Conservation (phyloP, 2,888 invertebrate species). For the Empis livida region DNA sequence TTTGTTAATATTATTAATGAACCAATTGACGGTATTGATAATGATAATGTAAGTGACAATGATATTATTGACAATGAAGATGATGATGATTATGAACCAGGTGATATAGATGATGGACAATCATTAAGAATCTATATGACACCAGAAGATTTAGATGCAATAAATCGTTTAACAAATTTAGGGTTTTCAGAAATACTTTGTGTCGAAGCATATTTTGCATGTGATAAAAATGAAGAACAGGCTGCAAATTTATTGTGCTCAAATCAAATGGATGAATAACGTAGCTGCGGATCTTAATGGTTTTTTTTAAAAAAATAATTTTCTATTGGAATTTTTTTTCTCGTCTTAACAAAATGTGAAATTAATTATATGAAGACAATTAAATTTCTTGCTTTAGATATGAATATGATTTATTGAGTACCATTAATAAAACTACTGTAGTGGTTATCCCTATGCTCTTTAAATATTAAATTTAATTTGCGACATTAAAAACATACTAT, state of each 20-base stretch:
- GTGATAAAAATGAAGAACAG: not conserved
- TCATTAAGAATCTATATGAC: not conserved
- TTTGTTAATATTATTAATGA: conserved; percentile 93
- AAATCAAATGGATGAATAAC: too few relatives aligned
- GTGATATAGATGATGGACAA: not conserved
- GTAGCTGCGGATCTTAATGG: too few relatives aligned
- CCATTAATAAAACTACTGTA: too few relatives aligned
- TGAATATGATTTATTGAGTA: too few relatives aligned
- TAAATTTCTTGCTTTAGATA: too few relatives aligned
- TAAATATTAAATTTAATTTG: too few relatives aligned
- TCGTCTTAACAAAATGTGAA: too few relatives aligned
- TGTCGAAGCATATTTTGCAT: not conserved
- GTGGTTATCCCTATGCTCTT: too few relatives aligned
- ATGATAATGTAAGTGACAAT: not conserved
- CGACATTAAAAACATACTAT: too few relatives aligned
- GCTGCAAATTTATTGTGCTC: not conserved
- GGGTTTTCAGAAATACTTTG: not conserved
- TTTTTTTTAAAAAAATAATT: too few relatives aligned
- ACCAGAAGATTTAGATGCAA: not conserved
- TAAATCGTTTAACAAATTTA: not conserved
- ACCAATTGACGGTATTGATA: conserved; percentile 33
- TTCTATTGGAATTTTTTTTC: too few relatives aligned
- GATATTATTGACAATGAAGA: conserved; percentile 11
- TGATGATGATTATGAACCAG: conserved; percentile 6
- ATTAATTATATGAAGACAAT: too few relatives aligned